Base-by-base conservation (phyloP, 2,113 vertebrate genomes). In the Damaliscus lunatus region DNA sequence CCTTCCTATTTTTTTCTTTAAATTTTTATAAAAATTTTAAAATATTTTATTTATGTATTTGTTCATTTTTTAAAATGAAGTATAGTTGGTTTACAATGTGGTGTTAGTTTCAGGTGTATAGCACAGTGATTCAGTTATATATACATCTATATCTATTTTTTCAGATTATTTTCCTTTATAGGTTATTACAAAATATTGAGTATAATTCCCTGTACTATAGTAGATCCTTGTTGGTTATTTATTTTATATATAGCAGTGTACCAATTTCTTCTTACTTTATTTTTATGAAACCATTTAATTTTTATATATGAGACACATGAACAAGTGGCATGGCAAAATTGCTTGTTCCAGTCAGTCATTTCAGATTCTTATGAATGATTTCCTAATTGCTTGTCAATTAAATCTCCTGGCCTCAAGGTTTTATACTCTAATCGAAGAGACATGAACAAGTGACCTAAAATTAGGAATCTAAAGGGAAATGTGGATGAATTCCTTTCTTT, bases 341-440 rank as follows among this genome's bases (percentile, higher is more conserved):
- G 23, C 80, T 93, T 91, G n/a, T 91, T 97, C 96, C 96, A 90
- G 71, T 87, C 52, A 89, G 29, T 91, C 57, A 78, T 88, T 93
- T 96, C 80, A n/a, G 53, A 17, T 96, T 95, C 25, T 96, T 96
- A 89, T n/a, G 81, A 87, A 97, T 96, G 29, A 52, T 21, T 96
- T 95, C 25, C 88, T 97, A 96, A 96, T 91, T 97, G 84, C 82
- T 94, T 93, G 84, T 84, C 82, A 97, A 46, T 94, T 92, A 98
- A 92, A 96, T 3, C 36, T 97, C 55, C 80, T 92, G 82, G 95
- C 74, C 40, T 90, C 43, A 86, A 93, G 55, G 81, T 93, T 97
- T 97, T 94, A 55, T 11, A 64, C 16, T 96, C 4, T 77, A 89
- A 74, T 74, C 53, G 27, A 52, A 81, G 46, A 43, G 67, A 96